Conservation (phyloP, 2,113 vertebrate genomes). For the Recurvirostra avosetta region DNA sequence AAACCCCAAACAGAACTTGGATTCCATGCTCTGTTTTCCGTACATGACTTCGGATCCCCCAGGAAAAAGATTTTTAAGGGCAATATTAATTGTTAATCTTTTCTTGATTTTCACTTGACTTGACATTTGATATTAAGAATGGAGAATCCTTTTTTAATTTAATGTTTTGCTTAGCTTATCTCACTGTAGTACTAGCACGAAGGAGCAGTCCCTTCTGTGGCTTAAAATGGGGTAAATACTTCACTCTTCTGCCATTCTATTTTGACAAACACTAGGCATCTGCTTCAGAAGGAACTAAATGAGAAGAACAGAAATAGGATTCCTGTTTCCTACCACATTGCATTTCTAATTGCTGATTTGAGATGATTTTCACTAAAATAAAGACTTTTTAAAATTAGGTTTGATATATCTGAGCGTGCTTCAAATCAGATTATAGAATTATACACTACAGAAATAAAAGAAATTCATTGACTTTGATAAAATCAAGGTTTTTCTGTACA, state of each 20-base stretch:
- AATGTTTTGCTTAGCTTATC: conserved; percentile 13
- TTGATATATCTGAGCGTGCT: not conserved
- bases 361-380: conserved; percentile 4
- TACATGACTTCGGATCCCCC: not conserved
- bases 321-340: not conserved
- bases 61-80: not conserved
- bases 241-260: not conserved
- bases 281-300: conserved; percentile 2
- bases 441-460: not conserved
- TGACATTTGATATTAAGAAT: conserved; percentile 29
- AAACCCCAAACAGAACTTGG: not conserved
- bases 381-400: conserved; percentile 5
- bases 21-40: not conserved
- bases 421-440: conserved; percentile 15
- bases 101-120: not conserved
- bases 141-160: conserved; percentile 16
- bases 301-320: not conserved
- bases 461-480: not conserved
- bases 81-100: conserved; percentile 1
- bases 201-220: not conserved
- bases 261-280: not conserved
- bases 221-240: conserved; percentile 2
- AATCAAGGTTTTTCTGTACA: not conserved
- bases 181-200: not conserved
- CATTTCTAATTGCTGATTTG: conserved; percentile 1